Evolutionary conservation across 2,888 invertebrate genomes (phyloP).

Genomic region (Drosophila yooni): DNA sequence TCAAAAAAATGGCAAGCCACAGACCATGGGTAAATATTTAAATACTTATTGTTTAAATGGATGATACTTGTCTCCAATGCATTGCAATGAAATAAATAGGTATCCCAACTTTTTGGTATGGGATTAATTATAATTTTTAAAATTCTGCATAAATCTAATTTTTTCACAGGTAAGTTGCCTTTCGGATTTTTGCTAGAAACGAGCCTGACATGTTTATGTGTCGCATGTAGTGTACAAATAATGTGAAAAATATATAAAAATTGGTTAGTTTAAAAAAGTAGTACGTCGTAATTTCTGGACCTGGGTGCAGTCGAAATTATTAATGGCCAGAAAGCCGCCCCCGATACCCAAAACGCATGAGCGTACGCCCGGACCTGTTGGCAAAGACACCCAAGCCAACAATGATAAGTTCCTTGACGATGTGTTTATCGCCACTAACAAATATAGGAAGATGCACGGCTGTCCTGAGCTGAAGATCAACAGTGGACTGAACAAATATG

Average conservation of each 20-base stretch:
- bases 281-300: constrained; percentile 22
- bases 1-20: not conserved
- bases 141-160: not conserved
- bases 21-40: not conserved
- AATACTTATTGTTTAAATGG: not conserved
- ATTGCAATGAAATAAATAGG: not conserved
- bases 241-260: constrained; percentile 3
- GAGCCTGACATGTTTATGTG: no score
- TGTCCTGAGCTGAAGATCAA: constrained; percentile 89
- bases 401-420: constrained; percentile 60
- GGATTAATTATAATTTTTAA: not conserved
- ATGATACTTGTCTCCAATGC: not conserved
- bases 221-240: not conserved
- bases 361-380: constrained; percentile 62
- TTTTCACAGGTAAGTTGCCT: not conserved
- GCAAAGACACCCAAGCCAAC: constrained; percentile 63
- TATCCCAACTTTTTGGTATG: not conserved
- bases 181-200: not conserved
- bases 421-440: constrained; percentile 87
- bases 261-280: constrained; percentile 15
- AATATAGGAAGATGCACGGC: constrained; percentile 89
- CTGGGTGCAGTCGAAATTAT: constrained; percentile 15
- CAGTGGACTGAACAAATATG: constrained; percentile 88
- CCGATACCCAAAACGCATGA: constrained; percentile 61
- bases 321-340: constrained; percentile 51